Percentiles rank a stretch among this genome's conserved stretches.
These are phyloP conservation scores for Dione juno DNA, from an alignment of 2,888 invertebrate species.

Conservation along the genomic window DNA sequence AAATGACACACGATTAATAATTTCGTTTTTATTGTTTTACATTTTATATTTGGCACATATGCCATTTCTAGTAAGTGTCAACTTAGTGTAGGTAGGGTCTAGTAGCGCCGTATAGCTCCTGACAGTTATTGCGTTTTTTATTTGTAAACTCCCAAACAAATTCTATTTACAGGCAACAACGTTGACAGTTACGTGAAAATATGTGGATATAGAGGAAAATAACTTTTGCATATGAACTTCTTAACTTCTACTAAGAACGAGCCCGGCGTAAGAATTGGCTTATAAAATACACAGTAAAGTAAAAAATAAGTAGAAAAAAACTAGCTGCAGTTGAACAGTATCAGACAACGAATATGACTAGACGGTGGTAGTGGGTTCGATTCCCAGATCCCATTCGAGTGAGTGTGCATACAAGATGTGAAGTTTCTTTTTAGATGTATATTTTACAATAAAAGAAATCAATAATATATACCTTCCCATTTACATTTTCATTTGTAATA, in stretches of 20 bases:
- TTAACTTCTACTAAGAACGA: neutral
- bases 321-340: too few species aligned
- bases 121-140: constrained; percentile 73
- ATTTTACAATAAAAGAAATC: neutral
- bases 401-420: too few species aligned
- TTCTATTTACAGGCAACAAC: constrained; percentile 66
- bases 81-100: constrained; percentile 50
- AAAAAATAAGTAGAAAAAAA: neutral
- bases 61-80: neutral
- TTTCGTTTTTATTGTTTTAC: neutral
- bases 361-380: too few species aligned
- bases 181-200: constrained; percentile 63
- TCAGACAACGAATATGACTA: too few species aligned
- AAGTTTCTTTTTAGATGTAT: neutral
- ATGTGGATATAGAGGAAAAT: constrained; percentile 43
- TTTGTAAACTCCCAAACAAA: constrained; percentile 64
- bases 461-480: neutral
- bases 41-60: neutral
- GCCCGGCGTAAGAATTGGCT: neutral
- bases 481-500: constrained; percentile 36
- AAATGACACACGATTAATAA: too few species aligned
- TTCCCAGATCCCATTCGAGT: too few species aligned
- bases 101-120: constrained; percentile 61
- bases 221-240: constrained; percentile 32
- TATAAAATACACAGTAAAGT: neutral